These are phyloP conservation scores for Muntiacus muntjak DNA, from an alignment of 2,113 vertebrate species.

Conservation along the genomic window DNA sequence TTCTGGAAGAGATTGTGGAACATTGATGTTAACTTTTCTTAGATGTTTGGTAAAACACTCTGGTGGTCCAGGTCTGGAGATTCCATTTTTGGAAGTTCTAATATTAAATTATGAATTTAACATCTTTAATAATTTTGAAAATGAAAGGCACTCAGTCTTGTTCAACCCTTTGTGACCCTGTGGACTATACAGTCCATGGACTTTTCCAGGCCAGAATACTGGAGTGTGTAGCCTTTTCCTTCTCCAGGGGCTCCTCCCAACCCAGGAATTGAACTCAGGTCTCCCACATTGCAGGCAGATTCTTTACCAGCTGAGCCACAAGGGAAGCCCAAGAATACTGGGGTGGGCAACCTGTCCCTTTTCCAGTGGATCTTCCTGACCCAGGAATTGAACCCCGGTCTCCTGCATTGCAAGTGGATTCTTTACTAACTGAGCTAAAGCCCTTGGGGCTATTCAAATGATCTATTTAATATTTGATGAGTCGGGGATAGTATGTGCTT, in stretches of 20 bases:
- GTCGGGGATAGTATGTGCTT: not conserved
- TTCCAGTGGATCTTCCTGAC: not conserved
- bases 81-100: constrained; percentile 18
- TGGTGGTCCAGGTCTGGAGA: not conserved
- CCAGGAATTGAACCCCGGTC: not conserved
- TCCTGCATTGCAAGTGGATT: not conserved
- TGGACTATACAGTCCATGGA: not conserved
- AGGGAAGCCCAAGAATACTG: not conserved
- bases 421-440: not conserved
- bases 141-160: not conserved
- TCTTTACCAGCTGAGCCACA: not conserved
- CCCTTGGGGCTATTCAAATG: not conserved
- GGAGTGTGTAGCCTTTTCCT: not conserved
- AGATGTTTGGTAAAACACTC: constrained; percentile 28
- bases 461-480: not conserved
- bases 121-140: not conserved
- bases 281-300: not conserved
- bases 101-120: constrained; percentile 33
- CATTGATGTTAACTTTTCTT: constrained; percentile 13
- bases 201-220: not conserved
- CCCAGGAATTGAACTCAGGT: not conserved
- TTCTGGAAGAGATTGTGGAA: not conserved
- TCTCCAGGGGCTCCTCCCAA: not conserved
- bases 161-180: not conserved
- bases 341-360: not conserved